Evolutionary conservation across 2,888 invertebrate genomes (phyloP), one percentile per base, ranked within the genome.

Genomic region (Allophyes oxyacanthae): DNA sequence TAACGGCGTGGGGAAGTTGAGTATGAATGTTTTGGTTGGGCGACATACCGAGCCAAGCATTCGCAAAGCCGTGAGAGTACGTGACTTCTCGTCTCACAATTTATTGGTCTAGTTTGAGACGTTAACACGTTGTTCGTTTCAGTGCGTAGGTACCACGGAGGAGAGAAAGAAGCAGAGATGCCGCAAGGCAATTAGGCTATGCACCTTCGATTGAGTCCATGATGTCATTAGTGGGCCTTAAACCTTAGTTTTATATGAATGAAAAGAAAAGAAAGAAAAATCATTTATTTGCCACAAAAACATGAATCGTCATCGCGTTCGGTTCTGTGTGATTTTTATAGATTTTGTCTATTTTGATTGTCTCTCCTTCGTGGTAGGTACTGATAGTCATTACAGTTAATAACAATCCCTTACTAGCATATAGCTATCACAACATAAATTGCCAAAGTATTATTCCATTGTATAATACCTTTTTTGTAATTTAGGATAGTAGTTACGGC

Each of bases 81-180:
- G 74, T 71, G 65, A 71, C 62, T 65, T 42, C 15, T 49, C 34
- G 20, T 34, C 20, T 20, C 10, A 9, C 30, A 55, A 38, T 59
- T 64, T 59, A 62, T 65, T 43, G 20, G 15, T 41, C 15, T 45
- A 53, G 36, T 64, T 69, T 44, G 52, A 50, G 13, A 36, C 28
- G 28, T 44, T 37, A 13, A 43, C 55, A 45, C 49, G 28, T 38
- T 20, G 41, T 57, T 55, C 36, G 32, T 42, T 54, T 42, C 26
- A 34, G 38, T 30, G 40, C 11, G 28, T 11, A 11, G 4, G 13
- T 34, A 11, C 11, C 6, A n/a, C n/a, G n/a, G n/a, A n/a, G n/a
- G n/a, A n/a, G n/a, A n/a, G n/a, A n/a, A n/a, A n/a, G n/a, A n/a
- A n/a, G n/a, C n/a, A n/a, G n/a, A n/a, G n/a, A n/a, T n/a, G n/a